A percentile compares a stretch with the other conserved stretches of the same genome.
phyloP scores from a whole-genome alignment of 2,113 vertebrate genomes.

The Reinhardtius hippoglossoides region DNA sequence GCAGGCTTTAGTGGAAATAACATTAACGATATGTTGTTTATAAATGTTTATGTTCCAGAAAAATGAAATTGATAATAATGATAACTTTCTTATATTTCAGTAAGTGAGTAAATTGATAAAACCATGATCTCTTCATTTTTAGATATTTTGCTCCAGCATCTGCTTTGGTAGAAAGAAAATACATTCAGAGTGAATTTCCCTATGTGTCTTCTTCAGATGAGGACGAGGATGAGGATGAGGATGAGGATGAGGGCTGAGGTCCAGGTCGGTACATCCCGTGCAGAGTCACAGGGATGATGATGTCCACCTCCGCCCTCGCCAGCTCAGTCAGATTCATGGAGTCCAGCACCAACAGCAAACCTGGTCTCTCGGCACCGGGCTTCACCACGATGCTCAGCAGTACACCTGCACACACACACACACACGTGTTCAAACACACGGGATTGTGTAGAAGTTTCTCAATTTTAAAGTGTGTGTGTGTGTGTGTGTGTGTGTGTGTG shows the following conservation, averaged over 20 bases:
- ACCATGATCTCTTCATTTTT: too few relatives aligned
- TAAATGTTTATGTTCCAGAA: too few relatives aligned
- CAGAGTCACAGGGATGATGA: slow-evolving; percentile 91
- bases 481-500: background rate
- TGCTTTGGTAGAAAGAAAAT: background rate
- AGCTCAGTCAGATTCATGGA: slow-evolving; percentile 92
- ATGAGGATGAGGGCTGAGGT: background rate
- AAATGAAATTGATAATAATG: too few relatives aligned
- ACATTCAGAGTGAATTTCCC: background rate
- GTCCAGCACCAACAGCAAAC: slow-evolving; percentile 90
- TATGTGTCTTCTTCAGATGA: background rate
- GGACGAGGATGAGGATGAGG: too few relatives aligned
- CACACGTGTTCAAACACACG: background rate
- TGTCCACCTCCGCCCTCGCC: slow-evolving; percentile 91
- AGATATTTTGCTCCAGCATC: background rate
- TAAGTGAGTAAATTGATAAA: background rate
- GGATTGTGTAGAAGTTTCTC: background rate
- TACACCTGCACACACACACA: slow-evolving; percentile 82
- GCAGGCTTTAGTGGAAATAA: too few relatives aligned
- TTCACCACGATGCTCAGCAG: slow-evolving; percentile 91
- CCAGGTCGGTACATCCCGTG: slow-evolving; percentile 90
- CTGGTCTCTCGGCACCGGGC: slow-evolving; percentile 88
- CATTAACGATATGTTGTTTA: too few relatives aligned
- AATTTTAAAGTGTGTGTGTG: background rate
- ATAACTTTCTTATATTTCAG: background rate